Evolutionary conservation across 2,113 vertebrate species (phyloP).

Genomic region (Ptychochromis oligacanthus): DNA sequence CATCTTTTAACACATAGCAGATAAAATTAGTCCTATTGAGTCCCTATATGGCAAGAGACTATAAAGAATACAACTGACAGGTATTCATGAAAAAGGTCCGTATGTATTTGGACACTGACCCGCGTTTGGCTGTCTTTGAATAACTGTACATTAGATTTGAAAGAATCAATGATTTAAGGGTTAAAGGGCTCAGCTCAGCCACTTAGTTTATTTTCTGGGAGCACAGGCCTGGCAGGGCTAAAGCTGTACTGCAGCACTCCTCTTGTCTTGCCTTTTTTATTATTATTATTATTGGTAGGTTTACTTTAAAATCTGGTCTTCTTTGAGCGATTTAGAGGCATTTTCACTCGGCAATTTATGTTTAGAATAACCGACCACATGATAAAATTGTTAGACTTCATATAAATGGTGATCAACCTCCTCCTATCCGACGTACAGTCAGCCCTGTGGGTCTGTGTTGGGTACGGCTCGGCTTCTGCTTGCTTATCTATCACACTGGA

Average conservation of each 20-base stretch:
- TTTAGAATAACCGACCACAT: background rate
- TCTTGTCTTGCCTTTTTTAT: background rate
- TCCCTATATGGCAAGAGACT: background rate
- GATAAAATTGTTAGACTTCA: background rate
- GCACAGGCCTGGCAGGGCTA: background rate
- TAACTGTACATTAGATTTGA: background rate
- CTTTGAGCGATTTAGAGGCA: background rate
- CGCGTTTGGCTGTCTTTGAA: background rate
- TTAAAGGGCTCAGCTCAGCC: background rate
- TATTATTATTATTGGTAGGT: no score
- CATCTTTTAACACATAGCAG: background rate
- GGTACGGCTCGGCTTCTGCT: background rate
- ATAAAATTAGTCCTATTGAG: background rate
- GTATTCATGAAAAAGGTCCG: background rate
- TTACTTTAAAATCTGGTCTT: background rate
- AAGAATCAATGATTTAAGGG: background rate
- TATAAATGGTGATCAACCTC: background rate
- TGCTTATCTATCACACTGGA: background rate
- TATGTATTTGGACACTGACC: background rate
- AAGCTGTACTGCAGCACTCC: background rate
- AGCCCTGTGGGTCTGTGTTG: background rate
- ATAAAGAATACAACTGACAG: background rate
- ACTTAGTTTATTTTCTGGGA: background rate
- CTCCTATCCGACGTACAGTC: background rate
- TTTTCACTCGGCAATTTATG: background rate